These are phyloP conservation scores for Caenorhabditis sp. DNA, from an alignment of 2,888 invertebrate species.

Conservation along the genomic window DNA sequence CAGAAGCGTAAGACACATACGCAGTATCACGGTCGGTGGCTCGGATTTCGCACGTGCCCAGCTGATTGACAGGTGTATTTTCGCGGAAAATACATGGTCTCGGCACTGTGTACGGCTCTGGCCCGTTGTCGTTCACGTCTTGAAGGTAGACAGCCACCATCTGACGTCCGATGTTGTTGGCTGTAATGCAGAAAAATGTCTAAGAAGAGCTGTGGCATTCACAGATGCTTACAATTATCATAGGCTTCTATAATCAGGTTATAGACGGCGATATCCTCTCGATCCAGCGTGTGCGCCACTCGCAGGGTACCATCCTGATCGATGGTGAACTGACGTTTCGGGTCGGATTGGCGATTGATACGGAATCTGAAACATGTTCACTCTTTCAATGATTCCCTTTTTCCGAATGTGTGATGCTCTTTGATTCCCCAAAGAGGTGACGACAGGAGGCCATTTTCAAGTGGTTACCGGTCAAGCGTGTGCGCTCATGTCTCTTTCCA, in stretches of 20 bases:
- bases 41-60: conserved; percentile 81
- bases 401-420: too few relatives aligned
- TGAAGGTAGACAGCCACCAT: conserved; percentile 86
- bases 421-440: too few relatives aligned
- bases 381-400: neutral
- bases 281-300: conserved; percentile 91
- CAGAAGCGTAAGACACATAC: conserved; percentile 63
- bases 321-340: conserved; percentile 93
- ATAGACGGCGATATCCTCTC: conserved; percentile 94
- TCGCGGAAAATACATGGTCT: conserved; percentile 93
- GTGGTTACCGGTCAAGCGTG: conserved; percentile 29
- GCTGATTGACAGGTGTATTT: conserved; percentile 90
- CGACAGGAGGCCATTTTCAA: neutral
- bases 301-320: conserved; percentile 95
- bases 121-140: conserved; percentile 94
- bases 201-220: neutral
- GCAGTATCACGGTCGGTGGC: conserved; percentile 76
- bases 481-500: conserved; percentile 19
- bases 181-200: conserved; percentile 77
- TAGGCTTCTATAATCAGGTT: conserved; percentile 96
- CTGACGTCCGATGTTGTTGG: conserved; percentile 88
- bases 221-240: conserved; percentile 84
- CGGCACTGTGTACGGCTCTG: conserved; percentile 90
- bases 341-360: conserved; percentile 92
- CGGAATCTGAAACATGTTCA: conserved; percentile 74